Base-by-base conservation (phyloP, 2,888 invertebrate species). In the Prenolepis imparis region DNA sequence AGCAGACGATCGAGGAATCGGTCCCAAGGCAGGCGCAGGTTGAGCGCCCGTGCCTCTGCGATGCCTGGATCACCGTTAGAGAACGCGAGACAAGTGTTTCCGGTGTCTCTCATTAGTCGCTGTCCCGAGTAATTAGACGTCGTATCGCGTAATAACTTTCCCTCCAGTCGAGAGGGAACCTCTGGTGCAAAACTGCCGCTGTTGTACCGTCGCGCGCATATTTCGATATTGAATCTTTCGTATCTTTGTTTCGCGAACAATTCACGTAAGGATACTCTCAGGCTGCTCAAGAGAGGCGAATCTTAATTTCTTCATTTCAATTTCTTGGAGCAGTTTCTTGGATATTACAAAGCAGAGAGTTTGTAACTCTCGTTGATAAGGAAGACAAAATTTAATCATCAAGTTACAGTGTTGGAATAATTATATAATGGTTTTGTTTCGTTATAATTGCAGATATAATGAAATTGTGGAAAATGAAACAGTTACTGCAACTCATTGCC, bases 1-100 rank as follows among this genome's bases (percentile, higher is more conserved):
- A 93, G 82, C 93, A 93, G 90, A 85, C 84, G 85, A 73, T 73
- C 63, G 86, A 90, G 89, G 91, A 91, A 90, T 88, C 84, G 55
- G 66, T 18, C 72, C 41, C 70, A 82, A 83, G 88, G 87, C 88
- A 91, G 89, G 88, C 86, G 88, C 91, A 91, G 90, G 89, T 91
- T 85, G 85, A 87, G 84, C 61, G 74, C 78, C 84, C 84, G 52
- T 78, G 84, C 68, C 85, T 84, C 85, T 84, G 67, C 83, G n/a
- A 36, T 44, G 66, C 41, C 28, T 78, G 70, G 18, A 78, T 52
- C 59, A 28, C 9, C 18, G 41, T 52, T 32, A 52, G 6, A 55
- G 15, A 78, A 78, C 44, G 32, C 18, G 57, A 78, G 44, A 78
- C 70, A 32, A 15, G 59, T 36, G 78, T 72, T 80, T 80, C 78